Percentiles rank a stretch among this genome's conserved stretches.
phyloP scores from a whole-genome alignment of 2,888 invertebrate species.

The Spialia ferax region DNA sequence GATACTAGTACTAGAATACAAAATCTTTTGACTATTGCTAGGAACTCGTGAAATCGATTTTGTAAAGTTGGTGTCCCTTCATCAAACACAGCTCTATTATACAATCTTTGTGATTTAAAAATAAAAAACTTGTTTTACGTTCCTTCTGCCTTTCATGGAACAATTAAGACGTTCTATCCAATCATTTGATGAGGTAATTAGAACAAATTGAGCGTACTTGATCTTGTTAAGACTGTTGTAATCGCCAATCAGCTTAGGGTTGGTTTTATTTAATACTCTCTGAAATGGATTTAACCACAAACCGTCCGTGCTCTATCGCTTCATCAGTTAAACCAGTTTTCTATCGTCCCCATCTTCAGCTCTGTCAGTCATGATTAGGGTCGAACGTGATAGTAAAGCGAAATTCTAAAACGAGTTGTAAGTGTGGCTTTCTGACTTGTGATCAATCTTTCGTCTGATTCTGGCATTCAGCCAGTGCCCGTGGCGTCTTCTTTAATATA shows the following conservation, averaged over 20 bases:
- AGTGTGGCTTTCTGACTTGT: conserved; percentile 8
- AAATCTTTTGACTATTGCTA: too few relatives aligned
- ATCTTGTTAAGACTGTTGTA: not conserved
- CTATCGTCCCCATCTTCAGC: conserved; percentile 25
- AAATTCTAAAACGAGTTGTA: not conserved
- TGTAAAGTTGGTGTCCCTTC: too few relatives aligned
- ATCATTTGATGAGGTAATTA: not conserved
- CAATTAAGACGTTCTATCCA: not conserved
- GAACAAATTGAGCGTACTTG: not conserved
- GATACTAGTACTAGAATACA: not conserved
- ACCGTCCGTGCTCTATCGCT: not conserved
- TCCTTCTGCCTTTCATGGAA: not conserved
- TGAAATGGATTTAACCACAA: not conserved
- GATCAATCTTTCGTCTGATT: conserved; percentile 22
- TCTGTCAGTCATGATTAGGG: conserved; percentile 17
- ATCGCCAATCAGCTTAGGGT: not conserved
- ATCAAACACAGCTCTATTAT: too few relatives aligned
- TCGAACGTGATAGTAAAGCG: conserved; percentile 2
- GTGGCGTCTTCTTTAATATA: conserved; percentile 7
- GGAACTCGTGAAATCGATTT: too few relatives aligned
- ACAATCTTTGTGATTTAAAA: not conserved
- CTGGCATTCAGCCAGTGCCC: conserved; percentile 12
- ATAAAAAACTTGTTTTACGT: not conserved
- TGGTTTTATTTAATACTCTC: not conserved
- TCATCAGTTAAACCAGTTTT: conserved; percentile 8